Evolutionary conservation across 2,113 vertebrate genomes (phyloP).

Genomic region (Chauna torquata): DNA sequence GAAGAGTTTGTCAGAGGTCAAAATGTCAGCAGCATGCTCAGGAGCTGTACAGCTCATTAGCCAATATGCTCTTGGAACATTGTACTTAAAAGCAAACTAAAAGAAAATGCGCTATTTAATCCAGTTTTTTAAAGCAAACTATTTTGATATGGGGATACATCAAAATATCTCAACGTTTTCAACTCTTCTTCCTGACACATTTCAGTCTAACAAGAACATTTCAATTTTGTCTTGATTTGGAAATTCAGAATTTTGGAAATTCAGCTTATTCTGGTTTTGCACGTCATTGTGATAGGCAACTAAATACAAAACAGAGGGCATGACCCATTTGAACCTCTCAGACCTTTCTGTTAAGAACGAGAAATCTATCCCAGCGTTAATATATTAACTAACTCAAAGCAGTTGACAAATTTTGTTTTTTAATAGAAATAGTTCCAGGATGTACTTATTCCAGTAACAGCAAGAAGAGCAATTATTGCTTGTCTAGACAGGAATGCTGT

Average conservation of each 20-base stretch:
- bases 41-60: neutral
- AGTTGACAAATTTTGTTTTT: neutral
- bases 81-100: neutral
- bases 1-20: neutral
- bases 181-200: neutral
- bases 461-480: neutral
- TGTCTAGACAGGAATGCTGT: neutral
- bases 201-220: neutral
- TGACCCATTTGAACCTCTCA: neutral
- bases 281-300: neutral
- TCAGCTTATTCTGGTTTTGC: neutral
- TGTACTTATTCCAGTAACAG: neutral
- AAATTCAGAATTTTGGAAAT: neutral
- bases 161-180: neutral
- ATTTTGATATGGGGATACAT: accelerated
- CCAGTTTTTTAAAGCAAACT: neutral
- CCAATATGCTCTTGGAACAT: neutral
- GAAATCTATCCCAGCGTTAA: neutral
- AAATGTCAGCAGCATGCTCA: neutral
- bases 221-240: neutral
- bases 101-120: neutral
- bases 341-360: neutral
- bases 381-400: neutral
- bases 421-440: neutral
- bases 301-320: neutral